Evolutionary conservation across 1,140 invertebrate species (phyloP).

Genomic region (Mactra quadrangularis): DNA sequence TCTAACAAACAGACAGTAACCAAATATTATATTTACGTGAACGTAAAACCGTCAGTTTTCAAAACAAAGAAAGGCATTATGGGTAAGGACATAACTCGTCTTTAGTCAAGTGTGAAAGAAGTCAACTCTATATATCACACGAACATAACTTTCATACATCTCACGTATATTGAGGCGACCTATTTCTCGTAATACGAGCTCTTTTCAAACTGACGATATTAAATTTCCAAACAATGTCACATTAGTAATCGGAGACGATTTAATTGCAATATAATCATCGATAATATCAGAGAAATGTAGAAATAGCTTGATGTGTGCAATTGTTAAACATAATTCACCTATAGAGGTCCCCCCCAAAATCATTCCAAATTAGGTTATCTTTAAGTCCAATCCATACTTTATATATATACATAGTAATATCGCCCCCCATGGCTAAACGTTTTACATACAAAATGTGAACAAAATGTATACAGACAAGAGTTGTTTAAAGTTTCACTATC

Average conservation of each 20-base stretch:
- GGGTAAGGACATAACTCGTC: constrained; percentile 9
- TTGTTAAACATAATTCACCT: constrained; percentile 9
- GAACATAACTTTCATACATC: constrained; percentile 31
- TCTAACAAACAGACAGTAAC: constrained; percentile 8
- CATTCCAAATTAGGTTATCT: constrained; percentile 49
- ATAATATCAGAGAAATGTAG: constrained; percentile 2
- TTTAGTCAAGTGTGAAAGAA: constrained; percentile 17
- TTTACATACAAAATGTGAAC: too few relatives aligned
- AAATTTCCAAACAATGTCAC: constrained; percentile 35
- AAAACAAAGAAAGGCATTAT: constrained; percentile 38
- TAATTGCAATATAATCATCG: constrained; percentile 35
- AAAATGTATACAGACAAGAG: too few relatives aligned
- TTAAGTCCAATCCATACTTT: constrained; percentile 29
- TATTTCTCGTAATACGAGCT: constrained; percentile 23
- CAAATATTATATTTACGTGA: constrained; percentile 39
- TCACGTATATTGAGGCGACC: constrained; percentile 6
- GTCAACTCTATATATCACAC: constrained; percentile 5
- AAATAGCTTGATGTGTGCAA: constrained; percentile 4
- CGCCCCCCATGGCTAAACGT: too few relatives aligned
- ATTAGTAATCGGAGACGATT: constrained; percentile 15
- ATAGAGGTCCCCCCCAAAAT: background rate
- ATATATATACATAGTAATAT: constrained; percentile 22
- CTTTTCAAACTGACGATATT: constrained; percentile 10
- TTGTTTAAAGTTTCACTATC: too few relatives aligned
- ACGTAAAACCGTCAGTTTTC: constrained; percentile 40